Evolutionary conservation across 2,888 invertebrate species (phyloP).

Genomic region (Sicus ferrugineus): DNA sequence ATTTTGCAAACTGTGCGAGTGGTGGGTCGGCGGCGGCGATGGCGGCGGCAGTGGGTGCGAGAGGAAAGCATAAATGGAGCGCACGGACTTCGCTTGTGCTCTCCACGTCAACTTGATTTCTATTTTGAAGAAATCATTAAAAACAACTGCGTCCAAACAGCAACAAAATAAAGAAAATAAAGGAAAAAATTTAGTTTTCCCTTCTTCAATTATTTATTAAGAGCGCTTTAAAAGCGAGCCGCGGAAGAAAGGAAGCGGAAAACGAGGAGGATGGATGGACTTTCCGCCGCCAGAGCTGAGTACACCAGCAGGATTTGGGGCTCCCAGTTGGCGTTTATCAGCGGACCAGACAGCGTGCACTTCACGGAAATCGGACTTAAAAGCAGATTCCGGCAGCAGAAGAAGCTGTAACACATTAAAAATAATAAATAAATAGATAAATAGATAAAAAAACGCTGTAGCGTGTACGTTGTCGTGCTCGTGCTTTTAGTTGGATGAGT

Average conservation of each 20-base stretch:
- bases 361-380: neutral
- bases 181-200: conserved; percentile 8
- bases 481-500: neutral
- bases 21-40: too few species aligned
- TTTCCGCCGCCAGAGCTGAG: too few species aligned
- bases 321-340: neutral
- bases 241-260: neutral
- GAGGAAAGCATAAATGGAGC: neutral
- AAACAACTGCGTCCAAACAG: conserved; percentile 1
- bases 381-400: neutral
- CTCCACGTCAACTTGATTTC: neutral
- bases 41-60: neutral
- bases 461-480: too few species aligned
- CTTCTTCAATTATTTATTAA: conserved; percentile 20
- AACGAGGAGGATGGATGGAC: neutral
- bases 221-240: neutral
- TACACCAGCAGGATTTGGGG: neutral
- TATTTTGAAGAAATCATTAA: conserved; percentile 22
- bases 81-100: neutral
- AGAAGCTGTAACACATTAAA: neutral
- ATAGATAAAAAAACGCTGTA: too few species aligned
- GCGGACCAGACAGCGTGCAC: neutral
- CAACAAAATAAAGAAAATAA: neutral
- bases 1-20: neutral
- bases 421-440: too few species aligned